These are phyloP conservation scores for Drosophila incognita DNA, from an alignment of 2,888 invertebrate species.

Conservation along the genomic window DNA sequence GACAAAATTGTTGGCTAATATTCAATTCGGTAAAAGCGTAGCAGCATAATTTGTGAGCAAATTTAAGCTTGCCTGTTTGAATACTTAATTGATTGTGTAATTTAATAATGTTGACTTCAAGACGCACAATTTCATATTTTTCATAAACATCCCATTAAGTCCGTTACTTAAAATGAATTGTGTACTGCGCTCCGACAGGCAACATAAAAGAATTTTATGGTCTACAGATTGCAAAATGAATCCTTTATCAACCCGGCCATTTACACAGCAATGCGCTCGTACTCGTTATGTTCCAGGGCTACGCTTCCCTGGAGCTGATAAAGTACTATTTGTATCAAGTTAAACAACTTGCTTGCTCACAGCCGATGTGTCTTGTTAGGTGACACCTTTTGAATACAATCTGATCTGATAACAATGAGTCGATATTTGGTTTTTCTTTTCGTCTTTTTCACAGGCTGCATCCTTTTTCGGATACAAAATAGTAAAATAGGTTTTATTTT, in stretches of 20 bases:
- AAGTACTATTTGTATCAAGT: conserved; percentile 24
- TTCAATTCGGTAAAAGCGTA: conserved; percentile 14
- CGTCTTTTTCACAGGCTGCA: not conserved
- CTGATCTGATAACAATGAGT: conserved; percentile 37
- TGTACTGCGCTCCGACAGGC: not conserved
- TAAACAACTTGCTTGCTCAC: conserved; percentile 30
- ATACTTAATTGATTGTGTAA: conserved; percentile 32
- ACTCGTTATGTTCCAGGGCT: conserved; percentile 21
- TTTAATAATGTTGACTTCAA: conserved; percentile 11
- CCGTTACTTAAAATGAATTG: conserved; percentile 1
- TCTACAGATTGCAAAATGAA: conserved; percentile 6
- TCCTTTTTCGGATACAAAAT: conserved; percentile 12
- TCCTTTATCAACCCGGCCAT: conserved; percentile 19
- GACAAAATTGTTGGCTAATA: conserved; percentile 12
- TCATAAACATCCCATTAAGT: not conserved
- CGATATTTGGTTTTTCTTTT: conserved; percentile 10
- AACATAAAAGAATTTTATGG: conserved; percentile 38
- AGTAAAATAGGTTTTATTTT: conserved; percentile 22
- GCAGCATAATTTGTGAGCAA: not conserved
- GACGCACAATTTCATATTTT: conserved; percentile 21
- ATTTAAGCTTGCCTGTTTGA: not conserved
- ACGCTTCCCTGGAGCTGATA: conserved; percentile 33
- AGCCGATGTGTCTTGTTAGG: conserved; percentile 8
- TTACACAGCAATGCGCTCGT: not conserved
- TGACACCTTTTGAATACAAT: conserved; percentile 12